These are phyloP conservation scores for Formica exsecta DNA, from an alignment of 1,140 invertebrate species.

Conservation along the genomic window DNA sequence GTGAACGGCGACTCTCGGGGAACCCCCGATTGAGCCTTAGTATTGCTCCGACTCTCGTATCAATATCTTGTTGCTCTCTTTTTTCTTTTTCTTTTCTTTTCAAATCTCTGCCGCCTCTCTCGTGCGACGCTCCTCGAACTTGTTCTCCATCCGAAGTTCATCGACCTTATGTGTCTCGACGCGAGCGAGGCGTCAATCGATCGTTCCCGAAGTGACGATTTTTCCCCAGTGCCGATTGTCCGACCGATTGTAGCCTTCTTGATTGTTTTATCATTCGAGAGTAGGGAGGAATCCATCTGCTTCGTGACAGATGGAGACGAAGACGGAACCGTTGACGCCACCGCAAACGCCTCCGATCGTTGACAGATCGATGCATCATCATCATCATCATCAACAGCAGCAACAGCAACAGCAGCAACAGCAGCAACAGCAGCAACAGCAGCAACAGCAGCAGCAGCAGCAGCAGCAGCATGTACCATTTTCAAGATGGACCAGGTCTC, in stretches of 20 bases:
- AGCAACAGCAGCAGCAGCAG: slow-evolving; percentile 30
- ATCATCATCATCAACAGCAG: slow-evolving; percentile 73
- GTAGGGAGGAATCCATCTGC: background rate
- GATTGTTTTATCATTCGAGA: no score
- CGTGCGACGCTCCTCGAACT: background rate
- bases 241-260: background rate
- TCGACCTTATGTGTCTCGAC: background rate
- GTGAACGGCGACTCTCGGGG: slow-evolving; percentile 71
- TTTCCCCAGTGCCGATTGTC: background rate
- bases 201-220: background rate
- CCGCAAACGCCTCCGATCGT: slow-evolving; percentile 90
- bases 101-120: background rate
- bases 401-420: slow-evolving; percentile 47
- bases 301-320: slow-evolving; percentile 64
- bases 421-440: slow-evolving; percentile 49
- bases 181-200: slow-evolving; percentile 18
- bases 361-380: slow-evolving; percentile 72
- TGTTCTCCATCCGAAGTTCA: background rate
- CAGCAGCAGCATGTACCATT: slow-evolving; percentile 56
- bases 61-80: slow-evolving; percentile 74
- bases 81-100: slow-evolving; percentile 70
- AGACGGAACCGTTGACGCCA: slow-evolving; percentile 88
- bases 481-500: slow-evolving; percentile 70
- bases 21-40: slow-evolving; percentile 65
- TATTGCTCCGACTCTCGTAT: slow-evolving; percentile 80